Conservation (phyloP, 2,797 vertebrate genomes). For the Lagocephalus sceleratus region DNA sequence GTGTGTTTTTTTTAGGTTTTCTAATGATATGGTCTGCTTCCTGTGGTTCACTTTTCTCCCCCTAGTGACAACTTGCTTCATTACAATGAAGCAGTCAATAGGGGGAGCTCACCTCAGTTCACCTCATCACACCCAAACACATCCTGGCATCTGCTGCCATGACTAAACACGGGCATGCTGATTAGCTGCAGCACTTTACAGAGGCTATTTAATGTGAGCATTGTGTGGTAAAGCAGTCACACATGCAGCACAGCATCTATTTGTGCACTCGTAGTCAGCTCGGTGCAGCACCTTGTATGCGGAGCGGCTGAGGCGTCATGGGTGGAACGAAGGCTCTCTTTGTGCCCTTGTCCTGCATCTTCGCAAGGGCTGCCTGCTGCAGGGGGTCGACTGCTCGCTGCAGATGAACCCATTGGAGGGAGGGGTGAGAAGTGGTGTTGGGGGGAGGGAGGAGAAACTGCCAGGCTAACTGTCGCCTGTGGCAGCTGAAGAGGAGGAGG, state of each 20-base stretch:
- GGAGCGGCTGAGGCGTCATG: conserved; percentile 69
- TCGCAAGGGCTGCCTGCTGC: conserved; percentile 47
- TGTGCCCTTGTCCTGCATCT: conserved; percentile 61
- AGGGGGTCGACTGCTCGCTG: conserved; percentile 51
- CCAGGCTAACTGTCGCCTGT: conserved; percentile 49
- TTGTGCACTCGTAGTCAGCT: conserved; percentile 29
- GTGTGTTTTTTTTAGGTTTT: conserved; percentile 5
- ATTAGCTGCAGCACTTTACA: conserved; percentile 39
- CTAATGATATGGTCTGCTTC: not conserved
- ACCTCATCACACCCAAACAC: conserved; percentile 62
- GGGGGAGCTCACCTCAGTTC: conserved; percentile 60
- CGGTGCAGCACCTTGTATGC: conserved; percentile 70
- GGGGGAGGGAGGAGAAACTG: conserved; percentile 41
- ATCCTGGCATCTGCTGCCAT: conserved; percentile 53
- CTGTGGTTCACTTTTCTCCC: conserved; percentile 32
- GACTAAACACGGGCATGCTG: conserved; percentile 29
- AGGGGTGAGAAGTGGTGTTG: conserved; percentile 40
- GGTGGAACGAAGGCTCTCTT: conserved; percentile 73
- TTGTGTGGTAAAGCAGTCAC: conserved; percentile 24
- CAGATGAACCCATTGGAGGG: conserved; percentile 52
- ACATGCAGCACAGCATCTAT: conserved; percentile 7
- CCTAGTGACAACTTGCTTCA: conserved; percentile 48
- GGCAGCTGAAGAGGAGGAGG: conserved; percentile 51
- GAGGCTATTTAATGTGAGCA: conserved; percentile 14
- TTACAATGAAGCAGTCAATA: conserved; percentile 47